These are phyloP conservation scores for Xenopus laevis DNA, from an alignment of 2,113 vertebrate genomes.

Conservation along the genomic window DNA sequence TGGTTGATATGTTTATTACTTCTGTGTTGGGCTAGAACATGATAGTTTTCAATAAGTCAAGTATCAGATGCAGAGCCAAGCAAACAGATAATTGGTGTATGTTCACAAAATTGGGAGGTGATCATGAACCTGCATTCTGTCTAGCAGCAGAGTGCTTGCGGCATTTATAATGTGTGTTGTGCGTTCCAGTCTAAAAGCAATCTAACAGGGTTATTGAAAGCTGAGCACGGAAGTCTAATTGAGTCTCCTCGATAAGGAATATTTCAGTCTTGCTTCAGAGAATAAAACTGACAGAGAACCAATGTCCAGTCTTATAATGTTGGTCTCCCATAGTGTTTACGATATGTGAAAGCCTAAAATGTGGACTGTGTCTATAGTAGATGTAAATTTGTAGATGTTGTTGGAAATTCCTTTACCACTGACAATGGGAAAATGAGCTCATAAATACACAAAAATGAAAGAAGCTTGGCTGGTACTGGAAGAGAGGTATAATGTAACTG, in stretches of 20 bases:
- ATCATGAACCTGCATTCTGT: conserved; percentile 69
- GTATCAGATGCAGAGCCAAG: conserved; percentile 68
- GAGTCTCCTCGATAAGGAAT: conserved; percentile 24
- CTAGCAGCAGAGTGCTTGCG: conserved; percentile 71
- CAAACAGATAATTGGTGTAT: conserved; percentile 63
- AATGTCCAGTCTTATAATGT: background rate
- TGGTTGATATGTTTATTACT: conserved; percentile 81
- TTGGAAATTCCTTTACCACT: too few relatives aligned
- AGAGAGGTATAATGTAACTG: too few relatives aligned
- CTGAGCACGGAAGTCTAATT: conserved; percentile 61
- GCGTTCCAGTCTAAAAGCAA: conserved; percentile 61
- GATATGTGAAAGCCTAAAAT: conserved; percentile 73
- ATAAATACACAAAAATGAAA: too few relatives aligned
- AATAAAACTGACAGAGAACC: conserved; percentile 36
- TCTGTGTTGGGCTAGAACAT: conserved; percentile 74
- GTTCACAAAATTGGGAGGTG: conserved; percentile 77
- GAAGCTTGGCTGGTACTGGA: too few relatives aligned
- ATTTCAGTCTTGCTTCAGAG: conserved; percentile 27
- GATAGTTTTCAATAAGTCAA: conserved; percentile 77
- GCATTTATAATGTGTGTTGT: conserved; percentile 73
- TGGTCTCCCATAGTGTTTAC: conserved; percentile 64
- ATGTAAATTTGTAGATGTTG: conserved; percentile 59
- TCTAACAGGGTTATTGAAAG: conserved; percentile 72
- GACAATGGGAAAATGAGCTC: too few relatives aligned
- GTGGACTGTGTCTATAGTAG: conserved; percentile 65